Evolutionary conservation across 2,113 vertebrate genomes (phyloP), one percentile per base, ranked within the genome.

Genomic region (Anseranas semipalmata): DNA sequence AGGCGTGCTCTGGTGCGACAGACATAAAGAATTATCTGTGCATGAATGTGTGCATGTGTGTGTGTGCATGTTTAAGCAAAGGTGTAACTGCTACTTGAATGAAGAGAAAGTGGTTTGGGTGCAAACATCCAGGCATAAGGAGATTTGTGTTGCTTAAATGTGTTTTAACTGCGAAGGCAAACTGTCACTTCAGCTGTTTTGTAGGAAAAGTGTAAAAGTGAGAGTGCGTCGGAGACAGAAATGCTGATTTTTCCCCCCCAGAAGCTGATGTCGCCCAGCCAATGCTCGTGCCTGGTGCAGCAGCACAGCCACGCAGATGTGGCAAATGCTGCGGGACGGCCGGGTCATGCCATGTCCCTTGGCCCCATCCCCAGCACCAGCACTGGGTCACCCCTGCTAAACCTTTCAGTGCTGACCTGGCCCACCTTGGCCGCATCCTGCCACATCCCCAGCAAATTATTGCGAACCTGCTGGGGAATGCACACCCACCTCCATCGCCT

Each of bases 221-320:
- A 45, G 20, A 0, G 3, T 21, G 19, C 6, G 0, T 1, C 2
- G 11, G 68, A 45, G 14, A 13, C 19, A 7, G 37, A 13, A 28
- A 6, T 6, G 33, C 10, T 63, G 78, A 53, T 18, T 2, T 58
- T 39, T 30, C 52, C 27, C 21, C 9, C 24, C 19, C 43, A 1
- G 48, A 18, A 22, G 60, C 28, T 16, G 30, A 28, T 12, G 24
- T 19, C 37, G 35, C 41, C 24, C 24, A 16, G 73, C 32, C 16
- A 10, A 70, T 45, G 32, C 25, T 28, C 12, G 24, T 43, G 33
- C 55, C 15, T 15, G 15, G 30, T 32, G 52, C 71, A 10, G 24
- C 7, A 6, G 59, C 48, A 50, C 48, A 25, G 59, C n/a, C 22
- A 5, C 35, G 22, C n/a, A 37, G 22, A 35, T n/a, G 25, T 21